These are phyloP conservation scores for Drosophila neonasuta DNA, from an alignment of 2,888 invertebrate species.

Conservation along the genomic window DNA sequence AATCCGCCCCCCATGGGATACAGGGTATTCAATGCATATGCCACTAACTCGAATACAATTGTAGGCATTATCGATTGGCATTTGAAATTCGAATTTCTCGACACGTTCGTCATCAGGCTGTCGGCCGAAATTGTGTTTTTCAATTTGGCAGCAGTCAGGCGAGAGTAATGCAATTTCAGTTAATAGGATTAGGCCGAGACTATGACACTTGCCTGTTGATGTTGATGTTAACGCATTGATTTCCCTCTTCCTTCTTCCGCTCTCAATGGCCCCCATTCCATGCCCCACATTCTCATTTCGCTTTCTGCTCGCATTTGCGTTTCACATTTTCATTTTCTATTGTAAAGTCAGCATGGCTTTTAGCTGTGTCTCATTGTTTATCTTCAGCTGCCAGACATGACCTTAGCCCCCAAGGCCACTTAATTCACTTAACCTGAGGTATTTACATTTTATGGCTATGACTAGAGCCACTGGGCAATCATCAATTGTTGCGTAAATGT, in stretches of 20 bases:
- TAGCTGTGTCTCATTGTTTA: slow-evolving; percentile 3
- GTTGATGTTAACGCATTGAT: slow-evolving; percentile 27
- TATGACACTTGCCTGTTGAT: slow-evolving; percentile 39
- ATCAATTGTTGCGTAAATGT: slow-evolving; percentile 6
- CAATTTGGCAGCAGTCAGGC: slow-evolving; percentile 58
- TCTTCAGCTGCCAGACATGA: slow-evolving; percentile 1
- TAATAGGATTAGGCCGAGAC: slow-evolving; percentile 41
- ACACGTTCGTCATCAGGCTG: slow-evolving; percentile 34
- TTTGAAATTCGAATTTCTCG: slow-evolving; percentile 42
- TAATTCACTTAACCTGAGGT: slow-evolving; percentile 20
- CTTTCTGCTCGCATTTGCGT: slow-evolving; percentile 24
- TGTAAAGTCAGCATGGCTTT: slow-evolving; percentile 4
- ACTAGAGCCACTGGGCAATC: not conserved
- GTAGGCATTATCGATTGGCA: slow-evolving; percentile 57
- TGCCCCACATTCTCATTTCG: not conserved
- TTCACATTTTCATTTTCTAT: slow-evolving; percentile 17
- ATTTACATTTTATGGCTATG: slow-evolving; percentile 18
- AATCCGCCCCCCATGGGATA: not conserved
- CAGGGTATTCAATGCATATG: slow-evolving; percentile 16
- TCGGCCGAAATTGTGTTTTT: slow-evolving; percentile 32
- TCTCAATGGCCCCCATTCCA: not conserved
- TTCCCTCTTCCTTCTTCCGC: slow-evolving; percentile 5
- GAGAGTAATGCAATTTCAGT: slow-evolving; percentile 64
- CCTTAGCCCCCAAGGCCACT: slow-evolving; percentile 3
- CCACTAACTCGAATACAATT: slow-evolving; percentile 18